These are phyloP conservation scores for Theodoxus fluviatilis DNA, from an alignment of 2,888 invertebrate genomes.

Conservation along the genomic window DNA sequence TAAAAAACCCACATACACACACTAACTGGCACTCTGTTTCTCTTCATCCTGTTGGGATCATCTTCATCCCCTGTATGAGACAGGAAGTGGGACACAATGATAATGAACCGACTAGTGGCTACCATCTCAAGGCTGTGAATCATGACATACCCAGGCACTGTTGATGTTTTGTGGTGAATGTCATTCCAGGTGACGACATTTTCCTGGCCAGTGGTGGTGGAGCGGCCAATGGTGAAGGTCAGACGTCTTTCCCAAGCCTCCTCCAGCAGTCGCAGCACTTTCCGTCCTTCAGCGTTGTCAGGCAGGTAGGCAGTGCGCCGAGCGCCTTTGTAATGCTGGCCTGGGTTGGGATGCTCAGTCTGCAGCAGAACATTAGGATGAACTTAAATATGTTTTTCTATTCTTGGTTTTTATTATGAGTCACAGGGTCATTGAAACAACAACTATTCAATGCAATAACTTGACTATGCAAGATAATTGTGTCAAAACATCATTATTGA, in stretches of 20 bases:
- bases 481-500: not conserved
- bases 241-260: conserved; percentile 48
- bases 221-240: conserved; percentile 52
- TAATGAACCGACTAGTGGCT: too few relatives aligned
- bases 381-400: not conserved
- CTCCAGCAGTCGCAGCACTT: conserved; percentile 39
- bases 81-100: too few relatives aligned
- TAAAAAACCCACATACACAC: too few relatives aligned
- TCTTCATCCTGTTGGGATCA: too few relatives aligned
- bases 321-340: conserved; percentile 42
- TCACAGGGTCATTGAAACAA: not conserved
- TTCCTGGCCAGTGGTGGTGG: conserved; percentile 49
- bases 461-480: not conserved
- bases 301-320: conserved; percentile 47
- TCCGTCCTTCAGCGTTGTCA: conserved; percentile 43
- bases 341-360: conserved; percentile 47
- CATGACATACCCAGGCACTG: too few relatives aligned
- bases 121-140: too few relatives aligned
- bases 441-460: not conserved
- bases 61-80: too few relatives aligned
- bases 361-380: not conserved
- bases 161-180: conserved; percentile 51
- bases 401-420: not conserved
- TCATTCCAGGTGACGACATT: conserved; percentile 51
- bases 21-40: too few relatives aligned